Conservation (phyloP, 1,140 invertebrate species). For the Campoletis sonorensis region DNA sequence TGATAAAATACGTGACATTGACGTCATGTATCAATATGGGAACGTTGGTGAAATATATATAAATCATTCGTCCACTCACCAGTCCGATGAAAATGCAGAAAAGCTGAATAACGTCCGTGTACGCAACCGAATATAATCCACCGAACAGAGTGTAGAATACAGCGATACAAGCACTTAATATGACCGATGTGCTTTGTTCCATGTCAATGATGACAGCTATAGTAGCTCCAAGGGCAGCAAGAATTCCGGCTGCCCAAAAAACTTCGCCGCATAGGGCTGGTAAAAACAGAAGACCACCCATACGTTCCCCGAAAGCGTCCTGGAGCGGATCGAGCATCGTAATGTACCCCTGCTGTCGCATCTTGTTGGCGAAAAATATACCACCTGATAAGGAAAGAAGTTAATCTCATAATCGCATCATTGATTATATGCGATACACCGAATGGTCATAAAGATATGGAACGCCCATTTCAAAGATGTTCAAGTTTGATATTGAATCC, state of each 20-base stretch:
- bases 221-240: constrained; percentile 97
- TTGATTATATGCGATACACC: background rate
- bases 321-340: constrained; percentile 99
- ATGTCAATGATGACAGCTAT: constrained; percentile 97
- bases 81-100: constrained; percentile 99
- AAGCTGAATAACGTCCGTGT: constrained; percentile 98
- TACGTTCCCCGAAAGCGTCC: constrained; percentile 95
- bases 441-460: no score
- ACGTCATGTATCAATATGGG: background rate
- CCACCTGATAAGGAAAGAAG: constrained; percentile 82
- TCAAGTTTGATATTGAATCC: background rate
- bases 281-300: constrained; percentile 97
- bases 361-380: constrained; percentile 98
- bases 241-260: constrained; percentile 97
- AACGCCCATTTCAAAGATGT: background rate
- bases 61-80: constrained; percentile 76
- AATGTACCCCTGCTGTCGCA: constrained; percentile 97
- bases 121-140: constrained; percentile 98
- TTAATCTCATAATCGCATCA: constrained; percentile 15
- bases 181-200: constrained; percentile 93
- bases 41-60: background rate
- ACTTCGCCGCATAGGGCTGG: constrained; percentile 98
- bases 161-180: constrained; percentile 96
- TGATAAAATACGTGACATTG: background rate
- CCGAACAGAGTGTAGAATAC: constrained; percentile 98